These are phyloP conservation scores for Brachionus sp. DNA, from an alignment of 1,140 invertebrate genomes.

Conservation along the genomic window DNA sequence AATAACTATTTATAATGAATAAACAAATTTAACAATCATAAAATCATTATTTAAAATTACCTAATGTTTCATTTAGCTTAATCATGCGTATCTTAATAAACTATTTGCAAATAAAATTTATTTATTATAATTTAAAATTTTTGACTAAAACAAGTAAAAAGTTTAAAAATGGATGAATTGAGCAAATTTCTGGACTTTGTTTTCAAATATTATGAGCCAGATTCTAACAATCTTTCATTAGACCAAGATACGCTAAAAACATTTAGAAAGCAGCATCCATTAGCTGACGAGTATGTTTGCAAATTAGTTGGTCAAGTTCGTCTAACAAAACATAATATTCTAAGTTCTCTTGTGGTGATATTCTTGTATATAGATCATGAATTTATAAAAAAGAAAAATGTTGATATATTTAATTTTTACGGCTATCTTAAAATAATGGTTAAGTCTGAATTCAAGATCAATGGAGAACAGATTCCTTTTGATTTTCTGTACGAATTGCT, in stretches of 20 bases:
- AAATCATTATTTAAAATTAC: no score
- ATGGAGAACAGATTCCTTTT: background rate
- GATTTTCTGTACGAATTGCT: background rate
- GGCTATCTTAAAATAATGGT: background rate
- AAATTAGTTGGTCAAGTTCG: background rate
- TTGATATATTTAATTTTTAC: background rate
- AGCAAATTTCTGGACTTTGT: background rate
- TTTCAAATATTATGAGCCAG: background rate
- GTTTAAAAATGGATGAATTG: background rate
- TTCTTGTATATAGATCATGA: background rate
- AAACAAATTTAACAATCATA: no score
- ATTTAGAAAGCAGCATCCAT: background rate
- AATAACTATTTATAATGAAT: no score
- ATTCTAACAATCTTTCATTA: background rate
- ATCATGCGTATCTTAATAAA: no score
- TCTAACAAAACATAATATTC: background rate
- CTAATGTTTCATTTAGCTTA: no score
- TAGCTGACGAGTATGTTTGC: background rate
- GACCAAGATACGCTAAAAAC: background rate
- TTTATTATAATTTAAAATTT: no score
- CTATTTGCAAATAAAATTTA: no score
- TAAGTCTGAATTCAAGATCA: background rate
- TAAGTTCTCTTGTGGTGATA: background rate
- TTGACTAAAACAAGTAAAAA: background rate
- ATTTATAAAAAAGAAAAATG: background rate